Base-by-base conservation (phyloP, 2,113 vertebrate genomes). In the Terrapene triunguis region DNA sequence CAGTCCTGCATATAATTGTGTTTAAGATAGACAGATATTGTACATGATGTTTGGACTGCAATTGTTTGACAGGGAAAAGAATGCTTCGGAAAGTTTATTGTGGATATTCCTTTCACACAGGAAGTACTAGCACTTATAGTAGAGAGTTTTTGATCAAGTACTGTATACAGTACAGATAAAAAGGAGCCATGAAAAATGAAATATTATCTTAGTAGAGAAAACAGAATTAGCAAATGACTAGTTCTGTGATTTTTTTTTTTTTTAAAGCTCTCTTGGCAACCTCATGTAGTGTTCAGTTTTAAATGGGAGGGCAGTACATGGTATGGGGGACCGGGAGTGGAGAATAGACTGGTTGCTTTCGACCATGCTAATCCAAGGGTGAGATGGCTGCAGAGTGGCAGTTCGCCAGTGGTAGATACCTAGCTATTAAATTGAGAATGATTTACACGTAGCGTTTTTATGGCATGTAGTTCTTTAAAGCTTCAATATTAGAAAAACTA, bases 271-370 rank as follows among this genome's bases (percentile, higher is more conserved):
- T 50, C 8, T 50, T 85, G 62, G 25, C 47, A 91, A 92, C 96
- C 96, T 94, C 44, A 93, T 42, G 35, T 93, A 92, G n/a, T 79
- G 27, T 83, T 97, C 54, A 87, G 65, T 92, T 97, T 90, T 96
- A 89, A 55, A 96, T 72, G 94, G 44, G 42, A 91, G 94, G 27
- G n/a, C 86, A 44, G 82, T 96, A n/a, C 62, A 91, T 91, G 85
- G 27, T 94, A 88, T 94, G 87, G 72, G 59, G 1, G 22, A 27
- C 65, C 19, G 11, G 16, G 80, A 82, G n/a, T 94, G 22, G 48
- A 84, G 80, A 24, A 50, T 53, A 93, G 72, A 54, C 48, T 90
- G 74, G 69, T 96, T 97, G 72, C 35, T 85, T 54, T 95, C 95
- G 55, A 93, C 53, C 50, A 48, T 81, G 90, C 87, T 76, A 89